Evolutionary conservation across 2,888 invertebrate genomes (phyloP), one percentile per base, ranked within the genome.

Genomic region (Tinea pellionella): DNA sequence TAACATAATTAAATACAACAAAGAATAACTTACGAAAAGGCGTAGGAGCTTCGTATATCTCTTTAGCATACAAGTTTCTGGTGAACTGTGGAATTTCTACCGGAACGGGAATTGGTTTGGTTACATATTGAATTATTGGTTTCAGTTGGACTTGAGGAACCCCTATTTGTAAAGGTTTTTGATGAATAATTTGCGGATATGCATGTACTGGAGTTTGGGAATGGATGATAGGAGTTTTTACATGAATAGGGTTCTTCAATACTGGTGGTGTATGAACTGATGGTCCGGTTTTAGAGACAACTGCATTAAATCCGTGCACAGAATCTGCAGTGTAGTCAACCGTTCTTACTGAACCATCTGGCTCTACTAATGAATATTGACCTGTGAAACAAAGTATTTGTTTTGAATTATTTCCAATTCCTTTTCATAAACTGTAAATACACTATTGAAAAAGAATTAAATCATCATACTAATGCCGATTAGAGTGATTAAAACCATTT

Each of bases 251-350:
- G 32, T 71, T 66, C n/a, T 67, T 63, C 6, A 71, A 72, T 55
- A 69, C 68, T 13, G 68, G 64, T 0, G 81, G 77, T 0, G 74
- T 67, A 63, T 89, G 90, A 13, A 89, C 66, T 59, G 77, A 81
- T 0, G 90, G 90, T 0, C 79, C 86, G 15, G 78, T 75, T 68
- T 89, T 89, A 0, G 89, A 86, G 0, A 89, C 89, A 0, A 89
- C 80, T 0, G 89, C 89, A 64, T 89, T 89, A 71, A 89, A 89
- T 8, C 90, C 90, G 63, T 89, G 81, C 2, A 90, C 74, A 0
- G 89, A 73, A 63, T 90, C 90, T 0, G 90, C 90, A 16, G 89
- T 89, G 70, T 90, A 90, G 71, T 89, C 88, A 12, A 89, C 89
- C 1, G 88, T 88, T 2, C 89, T 77, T 1, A 89, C 75, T 1